Percentiles rank a stretch among this genome's conserved stretches.
Evolutionary conservation across 1,140 invertebrate genomes (phyloP).

Genomic region (Zaprionus ghesquierei): DNA sequence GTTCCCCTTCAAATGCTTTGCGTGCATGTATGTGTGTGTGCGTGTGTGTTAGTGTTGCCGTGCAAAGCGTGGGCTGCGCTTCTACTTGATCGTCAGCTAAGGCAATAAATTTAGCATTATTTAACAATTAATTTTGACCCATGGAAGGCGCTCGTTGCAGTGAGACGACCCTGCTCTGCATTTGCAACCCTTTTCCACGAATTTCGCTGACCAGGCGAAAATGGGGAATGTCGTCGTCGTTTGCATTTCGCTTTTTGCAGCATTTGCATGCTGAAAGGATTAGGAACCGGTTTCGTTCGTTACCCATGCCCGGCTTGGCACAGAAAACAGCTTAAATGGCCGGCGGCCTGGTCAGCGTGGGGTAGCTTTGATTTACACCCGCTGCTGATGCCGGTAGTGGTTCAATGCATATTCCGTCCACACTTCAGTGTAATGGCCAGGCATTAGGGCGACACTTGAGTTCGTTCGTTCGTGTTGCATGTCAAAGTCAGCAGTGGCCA

Average conservation of each 20-base stretch:
- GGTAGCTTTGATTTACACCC: constrained; percentile 35
- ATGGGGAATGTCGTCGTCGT: constrained; percentile 23
- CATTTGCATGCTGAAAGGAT: constrained; percentile 49
- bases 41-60: no score
- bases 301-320: constrained; percentile 7
- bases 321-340: constrained; percentile 32
- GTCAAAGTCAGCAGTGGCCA: constrained; percentile 51
- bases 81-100: background rate
- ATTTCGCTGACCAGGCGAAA: constrained; percentile 36
- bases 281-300: constrained; percentile 40
- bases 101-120: constrained; percentile 15
- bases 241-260: constrained; percentile 23
- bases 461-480: constrained; percentile 46
- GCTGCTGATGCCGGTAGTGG: constrained; percentile 22
- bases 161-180: constrained; percentile 4
- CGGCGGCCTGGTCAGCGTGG: constrained; percentile 30
- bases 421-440: constrained; percentile 38
- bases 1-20: background rate
- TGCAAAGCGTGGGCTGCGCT: no score
- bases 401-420: constrained; percentile 29
- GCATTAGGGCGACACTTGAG: constrained; percentile 50
- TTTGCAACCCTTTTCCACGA: constrained; percentile 29
- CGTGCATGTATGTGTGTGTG: background rate
- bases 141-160: constrained; percentile 1
- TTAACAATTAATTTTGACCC: constrained; percentile 14